Evolutionary conservation across 2,797 vertebrate species (phyloP).

Genomic region (Liparis tanakae): DNA sequence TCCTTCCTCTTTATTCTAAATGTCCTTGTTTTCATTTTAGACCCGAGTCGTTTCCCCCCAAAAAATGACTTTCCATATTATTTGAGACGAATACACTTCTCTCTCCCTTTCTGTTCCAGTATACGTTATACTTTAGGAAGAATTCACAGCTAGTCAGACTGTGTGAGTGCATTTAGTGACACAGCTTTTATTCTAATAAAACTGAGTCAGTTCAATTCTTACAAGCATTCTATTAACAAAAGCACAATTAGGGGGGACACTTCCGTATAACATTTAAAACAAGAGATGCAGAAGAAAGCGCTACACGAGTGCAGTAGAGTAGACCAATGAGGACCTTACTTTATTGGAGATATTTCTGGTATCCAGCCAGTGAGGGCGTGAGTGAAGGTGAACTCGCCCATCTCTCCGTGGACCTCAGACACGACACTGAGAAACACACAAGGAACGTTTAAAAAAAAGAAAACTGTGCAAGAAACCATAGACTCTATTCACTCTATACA

Average conservation of each 20-base stretch:
- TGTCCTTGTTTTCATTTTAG: constrained; percentile 26
- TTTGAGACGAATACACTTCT: constrained; percentile 1
- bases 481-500: not conserved
- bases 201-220: not conserved
- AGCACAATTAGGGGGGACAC: not conserved
- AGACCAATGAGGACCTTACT: constrained; percentile 79
- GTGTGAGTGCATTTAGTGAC: not conserved
- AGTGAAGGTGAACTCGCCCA: constrained; percentile 89
- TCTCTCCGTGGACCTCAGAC: constrained; percentile 76
- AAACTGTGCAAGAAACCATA: not conserved
- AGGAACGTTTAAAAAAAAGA: not conserved
- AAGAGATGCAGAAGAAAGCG: not conserved
- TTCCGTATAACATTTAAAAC: not conserved
- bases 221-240: not conserved
- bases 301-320: not conserved
- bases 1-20: constrained; percentile 17
- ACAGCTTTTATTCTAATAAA: not conserved
- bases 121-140: constrained; percentile 2
- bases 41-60: constrained; percentile 5
- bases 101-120: not conserved
- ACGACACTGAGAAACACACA: constrained; percentile 75
- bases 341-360: constrained; percentile 88
- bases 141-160: constrained; percentile 8
- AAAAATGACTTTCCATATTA: constrained; percentile 6
- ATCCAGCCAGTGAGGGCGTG: constrained; percentile 93